A percentile compares a stretch with the other conserved stretches of the same genome.
phyloP scores from a whole-genome alignment of 2,797 vertebrate species.

The Acomys russatus region DNA sequence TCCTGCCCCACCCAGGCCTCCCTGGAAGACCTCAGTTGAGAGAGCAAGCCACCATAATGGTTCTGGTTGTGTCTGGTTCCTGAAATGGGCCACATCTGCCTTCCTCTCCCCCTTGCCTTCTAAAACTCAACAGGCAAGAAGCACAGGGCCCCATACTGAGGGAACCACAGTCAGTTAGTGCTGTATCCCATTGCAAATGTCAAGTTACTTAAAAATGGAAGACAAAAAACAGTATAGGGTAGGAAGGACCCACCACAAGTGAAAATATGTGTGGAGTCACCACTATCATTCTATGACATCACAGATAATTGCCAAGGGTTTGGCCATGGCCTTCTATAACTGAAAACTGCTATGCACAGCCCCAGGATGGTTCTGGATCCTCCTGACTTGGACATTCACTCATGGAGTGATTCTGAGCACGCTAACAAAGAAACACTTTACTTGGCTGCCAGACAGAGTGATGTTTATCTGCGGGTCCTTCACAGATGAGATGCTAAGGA shows the following conservation, averaged over 20 bases:
- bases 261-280: neutral
- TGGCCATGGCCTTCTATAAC: neutral
- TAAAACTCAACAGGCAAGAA: neutral
- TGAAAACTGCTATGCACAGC: neutral
- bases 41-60: neutral
- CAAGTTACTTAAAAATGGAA: neutral
- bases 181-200: neutral
- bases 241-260: too few relatives aligned
- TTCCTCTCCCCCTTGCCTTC: too few relatives aligned
- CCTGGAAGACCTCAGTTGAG: neutral
- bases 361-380: rapidly evolving
- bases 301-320: neutral
- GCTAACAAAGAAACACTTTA: neutral
- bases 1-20: neutral
- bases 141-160: neutral
- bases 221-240: neutral
- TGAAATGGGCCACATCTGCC: neutral
- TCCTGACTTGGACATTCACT: neutral
- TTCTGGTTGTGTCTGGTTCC: neutral
- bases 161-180: too few relatives aligned
- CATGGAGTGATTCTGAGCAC: neutral
- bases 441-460: neutral
- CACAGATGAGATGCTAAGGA: neutral
- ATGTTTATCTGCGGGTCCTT: neutral
- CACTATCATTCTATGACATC: neutral